Evolutionary conservation across 2,888 invertebrate genomes (phyloP), one percentile per base, ranked within the genome.

Genomic region (Agrotis exclamationis): DNA sequence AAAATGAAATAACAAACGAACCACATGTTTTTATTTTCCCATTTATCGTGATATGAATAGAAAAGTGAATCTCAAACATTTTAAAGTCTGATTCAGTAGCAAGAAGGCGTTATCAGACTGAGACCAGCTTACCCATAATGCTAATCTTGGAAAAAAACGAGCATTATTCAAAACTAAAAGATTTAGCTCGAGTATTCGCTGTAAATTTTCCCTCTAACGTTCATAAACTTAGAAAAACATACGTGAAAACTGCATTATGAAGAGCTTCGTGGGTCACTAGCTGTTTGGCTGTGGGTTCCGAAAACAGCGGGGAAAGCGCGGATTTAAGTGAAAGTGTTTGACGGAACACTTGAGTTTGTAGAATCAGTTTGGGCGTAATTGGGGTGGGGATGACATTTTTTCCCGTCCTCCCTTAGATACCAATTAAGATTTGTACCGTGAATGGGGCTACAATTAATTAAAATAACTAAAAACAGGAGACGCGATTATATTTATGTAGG

Each of bases 161-260:
- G 78, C 74, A 76, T 84, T 85, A 84, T 85, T 83, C 83, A 85
- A 79, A 86, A 85, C 77, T 85, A 85, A 84, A 86, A 87, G 87
- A 86, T 86, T 85, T 86, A 81, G 76, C 79, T 85, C 74, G 77
- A 85, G 84, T 87, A 86, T 86, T 83, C 74, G 71, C 80, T 82
- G 87, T 89, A 89, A 87, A 88, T 88, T 89, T 85, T 70, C 82
- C 74, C 74, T 87, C 82, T 86, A 88, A 86, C 83, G 85, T 85
- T 85, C 86, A 86, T 88, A 89, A 89, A 88, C 85, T 87, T 89
- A 87, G 85, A 88, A 89, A 87, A 90, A 90, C 90, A 90, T 89
- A 89, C 87, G 90, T 88, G 89, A 87, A 88, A 90, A 90, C 86
- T 88, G 88, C 86, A 87, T 87, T 86, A 85, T 85, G 85, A 87